A percentile compares a stretch with the other conserved stretches of the same genome.
These are phyloP conservation scores for Eupithecia vulgata DNA, from an alignment of 2,888 invertebrate species.

Conservation along the genomic window DNA sequence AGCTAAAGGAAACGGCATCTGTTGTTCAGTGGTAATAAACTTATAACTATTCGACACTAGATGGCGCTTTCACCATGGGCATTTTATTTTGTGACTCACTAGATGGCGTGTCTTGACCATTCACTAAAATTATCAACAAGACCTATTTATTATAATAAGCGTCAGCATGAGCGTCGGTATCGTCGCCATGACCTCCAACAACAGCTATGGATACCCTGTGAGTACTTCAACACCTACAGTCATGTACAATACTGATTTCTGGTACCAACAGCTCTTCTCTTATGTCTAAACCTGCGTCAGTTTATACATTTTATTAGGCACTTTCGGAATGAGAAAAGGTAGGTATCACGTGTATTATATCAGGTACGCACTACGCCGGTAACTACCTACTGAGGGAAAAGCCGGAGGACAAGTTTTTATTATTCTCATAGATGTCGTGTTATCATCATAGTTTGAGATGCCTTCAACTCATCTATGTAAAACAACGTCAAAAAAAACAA, in stretches of 20 bases:
- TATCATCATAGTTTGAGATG: neutral
- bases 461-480: neutral
- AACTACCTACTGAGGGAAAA: neutral
- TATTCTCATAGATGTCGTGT: neutral
- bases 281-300: neutral
- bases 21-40: neutral
- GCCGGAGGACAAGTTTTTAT: neutral
- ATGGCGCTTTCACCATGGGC: neutral
- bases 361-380: neutral
- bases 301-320: neutral
- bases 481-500: too few species aligned
- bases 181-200: constrained; percentile 86
- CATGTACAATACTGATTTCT: too few species aligned
- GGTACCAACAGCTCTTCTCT: too few species aligned
- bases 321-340: too few species aligned
- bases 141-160: too few species aligned
- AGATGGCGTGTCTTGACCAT: neutral
- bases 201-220: constrained; percentile 56
- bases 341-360: too few species aligned
- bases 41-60: neutral
- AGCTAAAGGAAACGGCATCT: neutral
- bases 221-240: neutral
- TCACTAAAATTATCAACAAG: neutral
- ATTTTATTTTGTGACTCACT: neutral
- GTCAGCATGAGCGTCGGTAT: constrained; percentile 88